Base-by-base conservation (phyloP, 2,113 vertebrate genomes). In the Sterna hirundo region DNA sequence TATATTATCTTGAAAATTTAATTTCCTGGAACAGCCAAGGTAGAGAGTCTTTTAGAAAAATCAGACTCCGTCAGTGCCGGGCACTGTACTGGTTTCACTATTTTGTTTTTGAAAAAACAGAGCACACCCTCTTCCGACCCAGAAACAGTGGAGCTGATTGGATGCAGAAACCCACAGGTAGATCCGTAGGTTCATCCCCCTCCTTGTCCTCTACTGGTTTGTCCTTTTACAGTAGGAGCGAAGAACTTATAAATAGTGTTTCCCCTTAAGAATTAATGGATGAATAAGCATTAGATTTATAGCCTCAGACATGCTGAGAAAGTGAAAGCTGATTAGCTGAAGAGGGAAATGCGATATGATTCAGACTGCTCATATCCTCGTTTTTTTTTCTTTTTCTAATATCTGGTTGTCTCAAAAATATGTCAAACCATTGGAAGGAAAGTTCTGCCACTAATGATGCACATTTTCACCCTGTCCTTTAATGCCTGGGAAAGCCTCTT, bases 81-180 rank as follows among this genome's bases (percentile, higher is more conserved):
- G 34, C 58, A 69, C 1, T 5, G 34, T 54, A 77, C 27, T 0
- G 6, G 52, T 85, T 93, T 94, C 32, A 16, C 82, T 91, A 12
- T 65, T 61, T 57, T 96, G 94, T 91, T 97, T 89, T 88, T 80
- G 90, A 88, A 79, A 90, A 95, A 95, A 94, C 95, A 96, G 70
- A 93, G 32, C 84, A 93, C 82, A 70, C 87, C 90, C 54, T 77
- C 38, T 44, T 72, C 58, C 0, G 0, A 30, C 27, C 40, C 54
- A 52, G 87, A 13, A 91, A 14, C 44, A 20, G 65, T 9, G 47
- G 49, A 52, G 34, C 3, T 72, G 75, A 57, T 10, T 65, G 84
- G 74, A 26, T 79, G 58, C 74, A 95, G 90, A 76, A 79, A 64
- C 70, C 11, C 17, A 5, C 66, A 64, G 74, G 89, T 79, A 90